These are phyloP conservation scores for Protomyctophum bolini DNA, from an alignment of 2,113 vertebrate genomes.

Conservation along the genomic window DNA sequence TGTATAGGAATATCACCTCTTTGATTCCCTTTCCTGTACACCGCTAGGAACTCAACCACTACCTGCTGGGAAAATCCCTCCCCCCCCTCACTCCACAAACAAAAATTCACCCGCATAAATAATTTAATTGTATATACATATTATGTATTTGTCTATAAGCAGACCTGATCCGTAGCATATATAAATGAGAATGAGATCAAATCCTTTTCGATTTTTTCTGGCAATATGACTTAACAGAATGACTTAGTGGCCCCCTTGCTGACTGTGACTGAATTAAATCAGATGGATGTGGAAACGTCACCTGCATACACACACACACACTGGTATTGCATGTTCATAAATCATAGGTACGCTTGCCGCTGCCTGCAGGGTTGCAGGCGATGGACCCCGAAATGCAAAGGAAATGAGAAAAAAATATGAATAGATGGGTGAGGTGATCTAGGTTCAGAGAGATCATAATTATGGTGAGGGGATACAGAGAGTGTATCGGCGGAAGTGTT, in stretches of 20 bases:
- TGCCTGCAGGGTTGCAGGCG: constrained; percentile 22
- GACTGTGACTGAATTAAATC: constrained; percentile 42
- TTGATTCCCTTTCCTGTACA: constrained; percentile 59
- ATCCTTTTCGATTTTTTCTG: constrained; percentile 43
- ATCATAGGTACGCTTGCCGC: constrained; percentile 15
- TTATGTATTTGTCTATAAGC: constrained; percentile 6
- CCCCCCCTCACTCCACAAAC: constrained; percentile 13
- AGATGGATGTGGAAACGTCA: constrained; percentile 22
- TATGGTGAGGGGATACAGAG: constrained; percentile 39
- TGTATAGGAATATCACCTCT: constrained; percentile 70
- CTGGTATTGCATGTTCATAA: constrained; percentile 15
- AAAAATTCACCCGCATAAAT: constrained; percentile 22
- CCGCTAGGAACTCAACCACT: constrained; percentile 59
- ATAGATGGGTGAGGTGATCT: constrained; percentile 36
- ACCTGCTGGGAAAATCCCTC: constrained; percentile 69
- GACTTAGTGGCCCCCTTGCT: constrained; percentile 17
- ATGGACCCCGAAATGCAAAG: constrained; percentile 45
- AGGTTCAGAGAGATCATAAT: too few relatives aligned
- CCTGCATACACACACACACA: not conserved
- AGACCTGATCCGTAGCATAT: constrained; percentile 23
- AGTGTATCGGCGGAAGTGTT: too few relatives aligned
- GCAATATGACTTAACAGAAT: constrained; percentile 39
- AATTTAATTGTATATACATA: constrained; percentile 28
- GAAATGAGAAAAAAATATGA: constrained; percentile 39
- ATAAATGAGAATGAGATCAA: constrained; percentile 43